Conservation (phyloP, 2,113 vertebrate genomes). For the Ceyx melanurus region DNA sequence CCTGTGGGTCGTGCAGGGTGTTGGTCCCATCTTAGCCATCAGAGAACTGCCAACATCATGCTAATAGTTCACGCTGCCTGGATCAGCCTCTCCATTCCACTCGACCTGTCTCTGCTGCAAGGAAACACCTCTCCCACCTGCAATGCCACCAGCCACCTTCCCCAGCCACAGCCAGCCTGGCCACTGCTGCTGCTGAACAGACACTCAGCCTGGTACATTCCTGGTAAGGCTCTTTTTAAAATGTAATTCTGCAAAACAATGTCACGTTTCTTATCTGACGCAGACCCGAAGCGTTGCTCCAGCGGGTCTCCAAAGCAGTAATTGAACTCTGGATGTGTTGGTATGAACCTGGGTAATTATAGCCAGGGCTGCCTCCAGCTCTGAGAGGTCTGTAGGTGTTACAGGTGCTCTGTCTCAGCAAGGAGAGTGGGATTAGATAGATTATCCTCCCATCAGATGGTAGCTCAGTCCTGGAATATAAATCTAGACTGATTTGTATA, state of each 20-base stretch:
- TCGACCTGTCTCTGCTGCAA: background rate
- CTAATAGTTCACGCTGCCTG: fast-evolving
- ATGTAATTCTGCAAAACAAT: slow-evolving; percentile 13
- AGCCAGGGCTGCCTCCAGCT: background rate
- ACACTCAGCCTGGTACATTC: background rate
- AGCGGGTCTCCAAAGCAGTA: background rate
- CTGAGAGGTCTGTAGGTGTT: background rate
- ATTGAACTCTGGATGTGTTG: background rate
- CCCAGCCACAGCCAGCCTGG: background rate
- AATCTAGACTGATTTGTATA: background rate
- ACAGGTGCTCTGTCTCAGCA: slow-evolving; percentile 26
- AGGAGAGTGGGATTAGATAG: background rate
- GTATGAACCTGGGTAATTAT: background rate
- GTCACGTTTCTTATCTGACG: slow-evolving; percentile 34
- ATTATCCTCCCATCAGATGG: background rate
- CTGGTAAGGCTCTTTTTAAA: background rate
- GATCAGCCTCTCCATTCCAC: fast-evolving
- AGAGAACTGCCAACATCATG: background rate
- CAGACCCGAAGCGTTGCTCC: background rate
- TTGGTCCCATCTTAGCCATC: background rate
- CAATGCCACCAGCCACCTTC: background rate
- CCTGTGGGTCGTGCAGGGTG: background rate
- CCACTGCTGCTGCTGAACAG: background rate
- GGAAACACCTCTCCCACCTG: background rate
- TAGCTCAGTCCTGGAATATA: background rate